These are phyloP conservation scores for Myanophis thanlyinensis DNA, from an alignment of 2,113 vertebrate species.

Conservation along the genomic window DNA sequence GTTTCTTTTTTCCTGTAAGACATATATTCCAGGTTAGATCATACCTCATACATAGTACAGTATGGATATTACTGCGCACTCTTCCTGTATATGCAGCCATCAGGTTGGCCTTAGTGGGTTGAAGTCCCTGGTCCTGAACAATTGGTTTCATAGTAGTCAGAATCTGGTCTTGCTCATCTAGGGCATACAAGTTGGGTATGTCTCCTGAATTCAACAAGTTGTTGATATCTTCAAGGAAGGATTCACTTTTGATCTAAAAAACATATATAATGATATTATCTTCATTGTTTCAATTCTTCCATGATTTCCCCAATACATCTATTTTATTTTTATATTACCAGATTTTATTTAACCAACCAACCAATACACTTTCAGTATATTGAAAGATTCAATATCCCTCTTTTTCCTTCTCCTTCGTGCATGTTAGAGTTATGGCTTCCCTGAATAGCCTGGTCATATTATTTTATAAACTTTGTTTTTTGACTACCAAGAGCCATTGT, in stretches of 20 bases:
- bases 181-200: constrained; percentile 83
- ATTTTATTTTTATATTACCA: neutral
- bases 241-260: constrained; percentile 86
- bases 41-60: constrained; percentile 93
- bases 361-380: neutral
- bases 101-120: constrained; percentile 86
- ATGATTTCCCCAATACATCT: neutral
- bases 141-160: constrained; percentile 80
- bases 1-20: neutral
- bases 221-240: constrained; percentile 92
- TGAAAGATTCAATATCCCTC: neutral
- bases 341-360: neutral
- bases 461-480: neutral
- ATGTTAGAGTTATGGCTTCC: neutral
- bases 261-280: neutral
- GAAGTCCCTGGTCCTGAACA: constrained; percentile 82
- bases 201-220: constrained; percentile 89
- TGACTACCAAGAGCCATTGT: neutral
- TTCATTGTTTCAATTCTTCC: neutral
- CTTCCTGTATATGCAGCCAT: constrained; percentile 82
- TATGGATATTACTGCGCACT: constrained; percentile 84
- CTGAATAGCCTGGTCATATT: neutral
- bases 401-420: neutral
- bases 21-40: neutral
- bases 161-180: constrained; percentile 85